phyloP scores from a whole-genome alignment of 2,888 invertebrate genomes.

The Andrena haemorrhoa region DNA sequence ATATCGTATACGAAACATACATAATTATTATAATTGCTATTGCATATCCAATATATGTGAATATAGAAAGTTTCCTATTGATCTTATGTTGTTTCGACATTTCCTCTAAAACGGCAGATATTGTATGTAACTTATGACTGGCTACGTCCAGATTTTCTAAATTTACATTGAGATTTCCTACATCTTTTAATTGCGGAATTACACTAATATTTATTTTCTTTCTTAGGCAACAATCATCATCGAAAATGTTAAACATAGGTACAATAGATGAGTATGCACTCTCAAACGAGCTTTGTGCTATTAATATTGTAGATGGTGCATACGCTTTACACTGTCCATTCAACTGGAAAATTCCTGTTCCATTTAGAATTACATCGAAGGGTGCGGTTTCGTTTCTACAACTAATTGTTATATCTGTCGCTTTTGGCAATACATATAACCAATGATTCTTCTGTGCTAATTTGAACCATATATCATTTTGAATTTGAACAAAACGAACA shows the following conservation, averaged over 20 bases:
- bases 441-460: conserved; percentile 5
- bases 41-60: background rate
- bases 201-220: background rate
- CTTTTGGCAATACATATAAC: background rate
- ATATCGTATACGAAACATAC: no score
- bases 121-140: conserved; percentile 12
- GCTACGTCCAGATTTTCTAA: conserved; percentile 22
- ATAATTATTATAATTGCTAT: no score
- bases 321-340: conserved; percentile 20
- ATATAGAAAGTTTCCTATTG: background rate
- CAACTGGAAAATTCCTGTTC: conserved; percentile 20
- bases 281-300: conserved; percentile 16
- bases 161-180: background rate
- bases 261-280: conserved; percentile 14
- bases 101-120: background rate
- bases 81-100: conserved; percentile 2
- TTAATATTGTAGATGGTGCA: conserved; percentile 18
- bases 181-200: conserved; percentile 2
- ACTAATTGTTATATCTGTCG: background rate
- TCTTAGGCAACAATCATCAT: conserved; percentile 28
- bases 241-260: conserved; percentile 8
- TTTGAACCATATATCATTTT: conserved; percentile 23
- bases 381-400: background rate
- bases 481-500: background rate
- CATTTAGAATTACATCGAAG: conserved; percentile 1